Base-by-base conservation (phyloP, 2,113 vertebrate species). In the Rhipidura dahli region DNA sequence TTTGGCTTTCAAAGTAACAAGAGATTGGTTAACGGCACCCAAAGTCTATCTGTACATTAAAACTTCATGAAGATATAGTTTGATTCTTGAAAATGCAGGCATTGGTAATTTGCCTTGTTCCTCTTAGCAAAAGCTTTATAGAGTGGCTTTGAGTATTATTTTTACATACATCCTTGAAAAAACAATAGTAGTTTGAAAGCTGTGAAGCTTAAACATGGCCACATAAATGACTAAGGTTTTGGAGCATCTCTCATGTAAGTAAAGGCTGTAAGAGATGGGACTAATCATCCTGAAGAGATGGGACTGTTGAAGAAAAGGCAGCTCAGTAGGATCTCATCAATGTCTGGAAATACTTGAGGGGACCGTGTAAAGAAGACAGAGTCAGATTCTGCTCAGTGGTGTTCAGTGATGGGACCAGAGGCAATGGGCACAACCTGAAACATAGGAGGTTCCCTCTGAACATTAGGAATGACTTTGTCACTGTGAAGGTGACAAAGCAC, bases 351-450 rank as follows among this genome's bases (percentile, higher is more conserved):
- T 26, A 30, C 24, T 24, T 45, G 28, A 89, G 82, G 9, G 13
- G 53, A 68, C 7, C 0, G 0, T 39, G 23, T 30, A 28, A 66
- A 51, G 45, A 51, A 23, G 28, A 44, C 6, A 39, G 37, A 44
- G 18, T 18, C 19, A 59, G 42, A 37, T 15, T 50, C 44, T 73
- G 45, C 23, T 59, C 33, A 39, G 53, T 15, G 2, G 2, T 53
- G 39, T 7, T 50, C 60, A n/a, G 0, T 11, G 22, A 28, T 16
- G 10, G 13, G 9, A 45, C 16, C 18, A 61, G 24, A 83, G n/a
- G 9, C 28, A 53, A 45, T 18, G 13, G 28, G 28, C 19, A 82
- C 49, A 53, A 22, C 20, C n/a, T 53, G 45, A 82, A 45, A 59
- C 16, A 39, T 0, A 30, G 13, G 20, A 68, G 22, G 20, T 26